A percentile compares a stretch with the other conserved stretches of the same genome.
phyloP scores from a whole-genome alignment of 1,140 invertebrate species.

The Drosophila leontia region DNA sequence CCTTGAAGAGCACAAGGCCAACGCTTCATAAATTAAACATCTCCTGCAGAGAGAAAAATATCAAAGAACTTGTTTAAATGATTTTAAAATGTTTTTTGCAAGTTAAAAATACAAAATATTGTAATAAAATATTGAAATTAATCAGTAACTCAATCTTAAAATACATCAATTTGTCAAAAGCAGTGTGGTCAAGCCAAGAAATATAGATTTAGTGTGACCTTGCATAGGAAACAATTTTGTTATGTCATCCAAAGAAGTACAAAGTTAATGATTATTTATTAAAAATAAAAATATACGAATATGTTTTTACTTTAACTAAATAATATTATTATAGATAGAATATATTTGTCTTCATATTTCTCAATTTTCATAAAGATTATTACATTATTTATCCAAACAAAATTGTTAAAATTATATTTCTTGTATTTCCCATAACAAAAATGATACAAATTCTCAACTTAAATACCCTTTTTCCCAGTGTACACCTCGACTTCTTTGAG shows the following conservation, averaged over 20 bases:
- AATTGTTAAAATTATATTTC: background rate
- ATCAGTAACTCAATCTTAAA: background rate
- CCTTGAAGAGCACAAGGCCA: slow-evolving; percentile 69
- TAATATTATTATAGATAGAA: no score
- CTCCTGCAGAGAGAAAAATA: background rate
- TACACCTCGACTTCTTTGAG: slow-evolving; percentile 2
- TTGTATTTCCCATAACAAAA: no score
- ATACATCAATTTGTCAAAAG: background rate
- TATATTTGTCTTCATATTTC: no score
- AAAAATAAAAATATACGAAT: no score
- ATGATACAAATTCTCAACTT: accelerated
- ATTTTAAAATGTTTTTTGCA: background rate
- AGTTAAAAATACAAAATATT: background rate
- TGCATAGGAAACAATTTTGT: background rate
- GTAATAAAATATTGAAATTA: background rate
- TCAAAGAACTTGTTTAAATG: background rate
- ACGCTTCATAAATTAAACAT: slow-evolving; percentile 30
- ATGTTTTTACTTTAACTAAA: no score
- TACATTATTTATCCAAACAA: background rate
- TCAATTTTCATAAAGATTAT: no score
- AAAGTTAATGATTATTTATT: background rate
- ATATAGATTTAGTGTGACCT: background rate
- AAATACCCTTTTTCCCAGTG: background rate
- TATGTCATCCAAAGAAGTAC: background rate
- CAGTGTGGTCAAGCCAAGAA: background rate